These are phyloP conservation scores for Leucosticte australis DNA, from an alignment of 2,113 vertebrate species.

Conservation along the genomic window DNA sequence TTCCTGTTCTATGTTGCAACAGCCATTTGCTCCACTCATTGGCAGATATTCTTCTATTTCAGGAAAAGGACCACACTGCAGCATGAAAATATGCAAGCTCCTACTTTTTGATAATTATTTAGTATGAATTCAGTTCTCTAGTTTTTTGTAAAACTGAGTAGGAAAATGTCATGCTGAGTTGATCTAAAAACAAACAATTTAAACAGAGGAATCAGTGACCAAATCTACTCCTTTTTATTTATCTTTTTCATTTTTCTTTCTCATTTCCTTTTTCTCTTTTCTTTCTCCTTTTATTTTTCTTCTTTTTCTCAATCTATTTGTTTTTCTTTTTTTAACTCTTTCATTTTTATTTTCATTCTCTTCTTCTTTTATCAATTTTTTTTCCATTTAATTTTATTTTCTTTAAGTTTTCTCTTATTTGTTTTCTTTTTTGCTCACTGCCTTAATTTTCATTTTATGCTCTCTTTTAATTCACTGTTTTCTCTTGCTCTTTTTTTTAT, in stretches of 20 bases:
- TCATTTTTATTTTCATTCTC: not conserved
- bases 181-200: not conserved
- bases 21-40: not conserved
- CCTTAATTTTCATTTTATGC: not conserved
- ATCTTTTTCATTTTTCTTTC: fast-evolving
- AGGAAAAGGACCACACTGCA: not conserved
- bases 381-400: not conserved
- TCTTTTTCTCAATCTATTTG: not conserved
- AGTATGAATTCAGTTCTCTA: not conserved
- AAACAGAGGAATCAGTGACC: not conserved
- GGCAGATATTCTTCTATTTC: not conserved
- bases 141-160: not conserved
- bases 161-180: not conserved
- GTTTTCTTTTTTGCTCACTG: not conserved
- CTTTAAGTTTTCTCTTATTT: not conserved
- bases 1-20: not conserved
- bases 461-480: not conserved
- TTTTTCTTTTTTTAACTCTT: not conserved
- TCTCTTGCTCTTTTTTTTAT: not conserved
- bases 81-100: not conserved
- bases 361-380: not conserved
- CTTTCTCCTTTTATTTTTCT: fast-evolving
- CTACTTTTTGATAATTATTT: not conserved
- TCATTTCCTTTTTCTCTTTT: not conserved
- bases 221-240: not conserved